Conservation (phyloP, 2,888 invertebrate genomes). For the Aelia acuminata region DNA sequence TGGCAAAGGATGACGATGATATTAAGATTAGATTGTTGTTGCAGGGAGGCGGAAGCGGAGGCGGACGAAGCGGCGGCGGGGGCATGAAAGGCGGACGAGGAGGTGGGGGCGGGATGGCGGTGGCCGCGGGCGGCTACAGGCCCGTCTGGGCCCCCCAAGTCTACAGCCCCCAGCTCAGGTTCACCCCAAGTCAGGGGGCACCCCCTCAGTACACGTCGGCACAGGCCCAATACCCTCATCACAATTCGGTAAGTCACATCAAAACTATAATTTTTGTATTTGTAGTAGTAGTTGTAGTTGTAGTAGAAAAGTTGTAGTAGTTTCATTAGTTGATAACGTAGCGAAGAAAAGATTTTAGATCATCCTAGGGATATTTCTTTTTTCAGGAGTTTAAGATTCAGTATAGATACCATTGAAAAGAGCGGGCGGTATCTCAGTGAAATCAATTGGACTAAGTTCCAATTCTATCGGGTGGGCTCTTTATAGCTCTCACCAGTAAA, state of each 20-base stretch:
- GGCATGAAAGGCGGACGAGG: slow-evolving; percentile 6
- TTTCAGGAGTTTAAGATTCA: too few relatives aligned
- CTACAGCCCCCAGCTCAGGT: slow-evolving; percentile 58
- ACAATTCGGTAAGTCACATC: slow-evolving; percentile 52
- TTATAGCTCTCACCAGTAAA: too few relatives aligned
- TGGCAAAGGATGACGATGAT: not conserved
- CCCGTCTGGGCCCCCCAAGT: slow-evolving; percentile 2
- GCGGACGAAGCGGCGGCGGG: slow-evolving; percentile 50
- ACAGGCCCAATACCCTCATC: slow-evolving; percentile 54
- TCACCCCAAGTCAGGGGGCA: slow-evolving; percentile 51
- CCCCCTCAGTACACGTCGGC: slow-evolving; percentile 51
- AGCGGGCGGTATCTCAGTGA: too few relatives aligned
- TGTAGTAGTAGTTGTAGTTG: not conserved
- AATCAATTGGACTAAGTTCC: too few relatives aligned
- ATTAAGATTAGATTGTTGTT: too few relatives aligned
- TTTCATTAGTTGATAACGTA: not conserved
- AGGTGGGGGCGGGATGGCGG: slow-evolving; percentile 51
- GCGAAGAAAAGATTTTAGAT: too few relatives aligned
- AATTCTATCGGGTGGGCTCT: too few relatives aligned
- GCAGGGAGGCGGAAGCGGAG: slow-evolving; percentile 55
- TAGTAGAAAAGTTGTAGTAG: too few relatives aligned
- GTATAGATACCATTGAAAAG: too few relatives aligned
- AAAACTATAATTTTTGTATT: not conserved
- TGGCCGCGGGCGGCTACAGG: slow-evolving; percentile 45
- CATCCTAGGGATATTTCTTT: too few relatives aligned